Percentiles rank a stretch among this genome's conserved stretches.
Conservation (phyloP, 2,797 vertebrate species). For the Tiaroga cobitis region DNA sequence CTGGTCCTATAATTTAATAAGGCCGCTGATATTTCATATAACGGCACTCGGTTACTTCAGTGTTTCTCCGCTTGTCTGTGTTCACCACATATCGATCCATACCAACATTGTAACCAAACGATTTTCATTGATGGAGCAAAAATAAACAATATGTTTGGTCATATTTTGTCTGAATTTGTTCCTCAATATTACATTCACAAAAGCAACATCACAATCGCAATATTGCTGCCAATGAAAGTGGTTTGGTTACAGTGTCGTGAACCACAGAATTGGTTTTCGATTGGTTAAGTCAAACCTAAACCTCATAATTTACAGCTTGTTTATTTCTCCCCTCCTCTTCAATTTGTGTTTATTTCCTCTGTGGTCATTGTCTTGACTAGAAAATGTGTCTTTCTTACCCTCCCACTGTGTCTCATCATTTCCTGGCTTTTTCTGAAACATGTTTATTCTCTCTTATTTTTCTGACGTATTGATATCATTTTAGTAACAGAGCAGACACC, state of each 20-base stretch:
- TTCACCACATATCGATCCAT: neutral
- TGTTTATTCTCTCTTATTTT: conserved; percentile 11
- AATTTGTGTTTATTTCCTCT: neutral
- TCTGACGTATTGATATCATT: conserved; percentile 40
- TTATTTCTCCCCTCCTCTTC: neutral
- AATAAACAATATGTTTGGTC: neutral
- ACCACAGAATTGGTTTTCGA: conserved; percentile 10
- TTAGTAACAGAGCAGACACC: conserved; percentile 9
- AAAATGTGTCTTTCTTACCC: neutral
- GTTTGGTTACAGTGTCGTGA: neutral
- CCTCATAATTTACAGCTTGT: neutral
- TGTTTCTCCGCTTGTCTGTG: neutral
- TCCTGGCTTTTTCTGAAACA: neutral
- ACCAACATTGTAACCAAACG: neutral
- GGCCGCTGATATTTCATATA: neutral
- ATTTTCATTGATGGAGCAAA: neutral
- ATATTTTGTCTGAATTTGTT: neutral
- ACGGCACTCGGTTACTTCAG: neutral
- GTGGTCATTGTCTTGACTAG: neutral
- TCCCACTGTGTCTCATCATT: neutral
- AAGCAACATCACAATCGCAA: neutral
- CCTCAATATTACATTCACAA: neutral
- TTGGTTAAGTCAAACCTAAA: neutral
- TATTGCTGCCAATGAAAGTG: neutral
- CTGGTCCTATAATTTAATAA: neutral